Evolutionary conservation across 2,888 invertebrate genomes (phyloP), one percentile per base, ranked within the genome.

Genomic region (Tenthredo mesomela): DNA sequence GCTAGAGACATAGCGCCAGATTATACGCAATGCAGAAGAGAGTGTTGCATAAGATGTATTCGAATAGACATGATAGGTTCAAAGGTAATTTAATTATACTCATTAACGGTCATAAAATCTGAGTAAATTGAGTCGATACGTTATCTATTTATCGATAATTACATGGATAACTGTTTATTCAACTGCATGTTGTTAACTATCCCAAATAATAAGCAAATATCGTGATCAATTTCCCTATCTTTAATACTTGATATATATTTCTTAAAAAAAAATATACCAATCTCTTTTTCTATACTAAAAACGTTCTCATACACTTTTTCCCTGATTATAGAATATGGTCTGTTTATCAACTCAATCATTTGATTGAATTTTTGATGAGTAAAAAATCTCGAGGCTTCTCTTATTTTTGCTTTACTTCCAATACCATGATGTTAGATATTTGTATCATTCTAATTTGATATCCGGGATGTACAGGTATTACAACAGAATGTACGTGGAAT

Each of bases 401-500:
- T 73, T 47, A 43, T 29, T 25, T 25, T 21, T 54, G 15, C 29
- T 54, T 77, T 9, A 47, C 40, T 75, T 2, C 5, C 18, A 47
- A 47, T 47, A 21, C 25, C 12, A 21, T 33, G 7, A 15, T 47
- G 47, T 50, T 12, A 1, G 18, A 33, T 77, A 29, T 77, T 9
- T 37, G n/a, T 43, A 9, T 61, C 3, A 25, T 80, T 25, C 6
- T 40, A 21, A 58, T 40, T 33, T 67, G 18, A 82, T 83, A 78
- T 10, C 71, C 40, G n/a, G 25, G 54, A 82, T 71, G 58, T 58
- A 29, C 71, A 85, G 91, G 89, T 93, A 85, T 89, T 92, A 84
- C 92, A 92, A 87, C 92, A 93, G 89, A 93, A 92, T 85, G 93
- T 93, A 47, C 92, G 93, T 77, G 92, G 92, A 84, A 93, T 93